Evolutionary conservation across 64 coral and sea anemone species (phyloP).

Genomic region (Pocillopora damicornis): DNA sequence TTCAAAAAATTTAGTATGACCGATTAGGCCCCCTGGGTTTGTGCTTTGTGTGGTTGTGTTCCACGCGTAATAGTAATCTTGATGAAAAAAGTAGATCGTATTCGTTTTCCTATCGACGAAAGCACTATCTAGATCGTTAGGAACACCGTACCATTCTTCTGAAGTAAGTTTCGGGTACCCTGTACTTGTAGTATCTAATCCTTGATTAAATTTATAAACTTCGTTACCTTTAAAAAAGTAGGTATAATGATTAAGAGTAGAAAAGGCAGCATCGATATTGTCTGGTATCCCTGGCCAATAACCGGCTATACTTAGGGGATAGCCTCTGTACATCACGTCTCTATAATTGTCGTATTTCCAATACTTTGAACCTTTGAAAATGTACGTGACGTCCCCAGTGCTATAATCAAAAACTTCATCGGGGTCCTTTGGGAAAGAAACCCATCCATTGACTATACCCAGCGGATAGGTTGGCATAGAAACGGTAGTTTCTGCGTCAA

Average conservation of each 20-base stretch:
- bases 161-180: constrained; percentile 46
- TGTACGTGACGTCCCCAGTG: constrained; percentile 33
- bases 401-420: constrained; percentile 66
- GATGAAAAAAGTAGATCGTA: constrained; percentile 58
- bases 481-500: constrained; percentile 2
- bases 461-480: constrained; percentile 25
- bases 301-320: background rate
- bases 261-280: constrained; percentile 54
- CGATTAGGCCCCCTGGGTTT: too few species aligned
- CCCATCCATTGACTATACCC: background rate
- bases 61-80: constrained; percentile 37
- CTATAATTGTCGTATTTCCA: constrained; percentile 24
- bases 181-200: background rate
- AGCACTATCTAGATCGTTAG: constrained; percentile 58
- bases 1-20: too few species aligned
- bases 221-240: constrained; percentile 59
- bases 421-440: constrained; percentile 17
- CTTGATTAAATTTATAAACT: constrained; percentile 42
- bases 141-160: constrained; percentile 31
- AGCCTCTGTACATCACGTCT: background rate
- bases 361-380: constrained; percentile 49
- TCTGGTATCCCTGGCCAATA: constrained; percentile 64
- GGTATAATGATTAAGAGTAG: background rate
- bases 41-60: background rate
- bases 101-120: constrained; percentile 55